Evolutionary conservation across 1,140 invertebrate species (phyloP).

Genomic region (Drosophila willistoni): DNA sequence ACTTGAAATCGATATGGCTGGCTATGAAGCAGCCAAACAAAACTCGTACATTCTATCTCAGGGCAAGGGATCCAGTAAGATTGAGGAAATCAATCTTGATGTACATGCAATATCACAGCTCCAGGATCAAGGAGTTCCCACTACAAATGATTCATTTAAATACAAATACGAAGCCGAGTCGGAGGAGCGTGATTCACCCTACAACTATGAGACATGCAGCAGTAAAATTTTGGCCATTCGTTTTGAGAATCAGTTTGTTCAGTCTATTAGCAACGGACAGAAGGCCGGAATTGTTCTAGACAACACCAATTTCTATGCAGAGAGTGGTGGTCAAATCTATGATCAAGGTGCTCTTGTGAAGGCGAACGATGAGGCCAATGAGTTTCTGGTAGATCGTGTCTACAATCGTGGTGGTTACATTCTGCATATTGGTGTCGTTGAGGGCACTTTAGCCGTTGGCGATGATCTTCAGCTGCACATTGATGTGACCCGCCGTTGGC

Average conservation of each 20-base stretch:
- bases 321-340: constrained; percentile 99
- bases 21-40: constrained; percentile 96
- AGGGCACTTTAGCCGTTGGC: constrained; percentile 93
- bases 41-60: constrained; percentile 95
- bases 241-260: constrained; percentile 93
- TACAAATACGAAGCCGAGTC: constrained; percentile 92
- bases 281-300: constrained; percentile 97
- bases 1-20: constrained; percentile 92
- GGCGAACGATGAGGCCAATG: constrained; percentile 92
- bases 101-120: constrained; percentile 97
- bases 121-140: constrained; percentile 89
- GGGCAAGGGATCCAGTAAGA: constrained; percentile 89
- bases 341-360: constrained; percentile 98
- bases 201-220: constrained; percentile 88
- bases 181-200: constrained; percentile 87
- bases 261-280: constrained; percentile 91
- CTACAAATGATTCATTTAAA: constrained; percentile 96
- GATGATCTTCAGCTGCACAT: constrained; percentile 93
- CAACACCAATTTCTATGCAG: constrained; percentile 97
- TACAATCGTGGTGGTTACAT: constrained; percentile 98
- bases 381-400: constrained; percentile 97
- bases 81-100: constrained; percentile 94
- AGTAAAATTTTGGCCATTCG: constrained; percentile 89
- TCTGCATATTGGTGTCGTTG: constrained; percentile 94
- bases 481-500: constrained; percentile 91